Percentiles rank a stretch among this genome's conserved stretches.
Conservation (phyloP, 2,888 invertebrate genomes). For the Teleogryllus oceanicus region DNA sequence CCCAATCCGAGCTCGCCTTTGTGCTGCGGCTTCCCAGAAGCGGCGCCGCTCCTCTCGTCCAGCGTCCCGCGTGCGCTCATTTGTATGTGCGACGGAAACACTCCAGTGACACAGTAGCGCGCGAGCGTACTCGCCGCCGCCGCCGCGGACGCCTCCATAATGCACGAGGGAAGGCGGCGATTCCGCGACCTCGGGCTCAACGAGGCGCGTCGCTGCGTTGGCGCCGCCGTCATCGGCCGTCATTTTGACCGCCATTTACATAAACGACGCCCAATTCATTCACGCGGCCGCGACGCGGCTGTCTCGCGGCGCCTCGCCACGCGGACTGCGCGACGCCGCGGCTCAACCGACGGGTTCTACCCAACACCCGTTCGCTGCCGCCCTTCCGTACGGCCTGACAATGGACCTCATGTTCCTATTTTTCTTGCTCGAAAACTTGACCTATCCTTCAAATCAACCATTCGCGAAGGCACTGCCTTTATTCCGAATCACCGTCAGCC, state of each 20-base stretch:
- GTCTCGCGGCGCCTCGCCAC: too few species aligned
- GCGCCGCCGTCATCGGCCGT: not conserved
- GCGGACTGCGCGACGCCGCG: too few species aligned
- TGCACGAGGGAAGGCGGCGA: not conserved
- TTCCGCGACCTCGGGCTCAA: not conserved
- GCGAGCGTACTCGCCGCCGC: not conserved
- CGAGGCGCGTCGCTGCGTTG: not conserved
- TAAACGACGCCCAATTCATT: not conserved
- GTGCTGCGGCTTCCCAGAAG: not conserved
- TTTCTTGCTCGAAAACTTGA: too few species aligned
- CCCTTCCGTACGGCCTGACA: too few species aligned
- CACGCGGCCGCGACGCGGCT: not conserved
- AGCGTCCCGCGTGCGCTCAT: not conserved
- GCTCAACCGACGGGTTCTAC: too few species aligned
- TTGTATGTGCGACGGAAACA: not conserved
- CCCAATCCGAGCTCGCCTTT: not conserved
- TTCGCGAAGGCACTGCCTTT: too few species aligned
- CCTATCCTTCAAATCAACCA: too few species aligned
- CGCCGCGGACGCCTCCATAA: not conserved
- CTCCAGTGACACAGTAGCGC: slow-evolving; percentile 1
- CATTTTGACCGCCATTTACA: not conserved
- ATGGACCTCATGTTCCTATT: too few species aligned
- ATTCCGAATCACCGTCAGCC: too few species aligned
- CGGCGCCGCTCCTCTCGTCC: not conserved
- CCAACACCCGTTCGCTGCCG: too few species aligned